Evolutionary conservation across 2,888 invertebrate species (phyloP).

Genomic region (Linnaemya tessellans): DNA sequence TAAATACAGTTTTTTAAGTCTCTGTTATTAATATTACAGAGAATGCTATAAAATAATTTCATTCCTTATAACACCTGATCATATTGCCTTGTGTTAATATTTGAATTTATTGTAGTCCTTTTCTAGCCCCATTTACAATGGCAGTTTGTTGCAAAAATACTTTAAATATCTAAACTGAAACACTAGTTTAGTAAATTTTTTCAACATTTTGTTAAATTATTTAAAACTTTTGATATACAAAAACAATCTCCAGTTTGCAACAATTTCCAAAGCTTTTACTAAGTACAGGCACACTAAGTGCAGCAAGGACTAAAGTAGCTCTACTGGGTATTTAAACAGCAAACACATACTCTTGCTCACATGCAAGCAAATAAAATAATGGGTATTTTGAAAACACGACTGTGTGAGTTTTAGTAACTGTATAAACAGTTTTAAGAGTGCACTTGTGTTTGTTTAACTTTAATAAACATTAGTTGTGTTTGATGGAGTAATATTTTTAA

Average conservation of each 20-base stretch:
- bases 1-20: too few relatives aligned
- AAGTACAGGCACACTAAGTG: constrained; percentile 19
- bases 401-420: not conserved
- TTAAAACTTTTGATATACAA: not conserved
- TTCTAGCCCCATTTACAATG: not conserved
- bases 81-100: not conserved
- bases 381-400: not conserved
- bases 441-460: constrained; percentile 30
- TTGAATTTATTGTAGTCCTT: constrained; percentile 13
- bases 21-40: not conserved
- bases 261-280: constrained; percentile 25
- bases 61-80: not conserved
- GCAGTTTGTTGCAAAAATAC: not conserved
- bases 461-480: constrained; percentile 48
- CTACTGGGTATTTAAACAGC: constrained; percentile 34
- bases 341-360: not conserved
- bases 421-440: constrained; percentile 3
- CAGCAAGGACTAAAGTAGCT: constrained; percentile 17
- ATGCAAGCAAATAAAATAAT: constrained; percentile 29
- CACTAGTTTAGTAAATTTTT: not conserved
- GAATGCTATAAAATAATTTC: not conserved
- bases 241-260: constrained; percentile 5
- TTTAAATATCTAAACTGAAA: constrained; percentile 5
- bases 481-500: constrained; percentile 30
- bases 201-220: constrained; percentile 26